Evolutionary conservation across 1,140 invertebrate species (phyloP), one percentile per base, ranked within the genome.

Genomic region (Frieseomelitta varia): DNA sequence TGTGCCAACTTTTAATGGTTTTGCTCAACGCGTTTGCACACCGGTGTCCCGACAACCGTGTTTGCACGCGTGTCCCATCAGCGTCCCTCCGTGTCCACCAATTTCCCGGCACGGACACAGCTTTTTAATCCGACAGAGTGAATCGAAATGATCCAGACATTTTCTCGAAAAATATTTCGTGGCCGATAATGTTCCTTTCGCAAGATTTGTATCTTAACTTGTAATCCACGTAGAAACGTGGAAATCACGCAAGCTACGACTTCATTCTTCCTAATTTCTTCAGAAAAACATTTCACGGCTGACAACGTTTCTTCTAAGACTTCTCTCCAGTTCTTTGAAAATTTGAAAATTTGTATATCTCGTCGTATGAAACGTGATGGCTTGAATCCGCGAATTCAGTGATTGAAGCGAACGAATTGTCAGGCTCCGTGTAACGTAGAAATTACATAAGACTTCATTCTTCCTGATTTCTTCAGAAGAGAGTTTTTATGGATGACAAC

Each of bases 1-100:
- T 39, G 39, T 27, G 63, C 65, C 56, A 87, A 88, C 83, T 88
- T 88, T 88, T 88, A 88, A 88, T 88, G 65, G 83, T 88, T 85
- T 88, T 82, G 75, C 79, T 81, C 73, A 75, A 85, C 88, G 80
- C 80, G 84, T 75, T 47, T 71, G 74, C 67, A 53, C 51, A 34
- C 67, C 71, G 39, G 71, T 73, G 79, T 27, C 10, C 47, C 17
- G 24, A 63, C 61, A 56, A 39, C 61, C 63, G 27, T 27, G 55
- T 24, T 56, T n/a, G n/a, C n/a, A 27, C 80, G 76, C 72, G 58
- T 61, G 80, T 72, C 24, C 27, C 71, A 56, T 65, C 34, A 10
- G 27, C 69, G 51, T n/a, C 6, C 39, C n/a, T n/a, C 8, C 0
- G 39, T 27, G 55, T 61, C 24, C 0, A 4, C 10, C 10, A 24